phyloP scores from a whole-genome alignment of 2,888 invertebrate genomes.

The Drosophila limbata region DNA sequence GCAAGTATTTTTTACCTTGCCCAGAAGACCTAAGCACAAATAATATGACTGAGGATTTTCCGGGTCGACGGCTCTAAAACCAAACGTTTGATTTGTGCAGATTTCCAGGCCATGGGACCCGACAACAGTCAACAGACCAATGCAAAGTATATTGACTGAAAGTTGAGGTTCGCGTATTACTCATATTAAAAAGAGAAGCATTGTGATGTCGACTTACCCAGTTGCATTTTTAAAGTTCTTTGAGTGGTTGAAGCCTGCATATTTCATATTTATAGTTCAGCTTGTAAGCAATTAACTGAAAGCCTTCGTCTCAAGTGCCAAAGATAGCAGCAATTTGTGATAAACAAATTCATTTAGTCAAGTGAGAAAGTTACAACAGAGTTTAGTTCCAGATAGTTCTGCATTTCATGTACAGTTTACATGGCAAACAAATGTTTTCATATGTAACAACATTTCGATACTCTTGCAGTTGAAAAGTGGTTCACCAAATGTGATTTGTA shows the following conservation, averaged over 20 bases:
- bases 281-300: constrained; percentile 28
- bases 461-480: not conserved
- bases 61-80: constrained; percentile 31
- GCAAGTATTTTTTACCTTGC: constrained; percentile 34
- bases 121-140: constrained; percentile 26
- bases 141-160: constrained; percentile 19
- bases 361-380: not conserved
- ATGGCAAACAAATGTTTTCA: constrained; percentile 3
- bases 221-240: constrained; percentile 35
- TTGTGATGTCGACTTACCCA: constrained; percentile 27
- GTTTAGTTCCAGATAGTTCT: not conserved
- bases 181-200: not conserved
- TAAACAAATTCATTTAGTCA: not conserved
- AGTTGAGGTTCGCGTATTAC: not conserved
- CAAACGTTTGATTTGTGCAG: constrained; percentile 36
- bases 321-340: not conserved
- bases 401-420: not conserved
- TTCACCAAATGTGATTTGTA: not conserved
- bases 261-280: constrained; percentile 31
- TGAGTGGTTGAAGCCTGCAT: not conserved
- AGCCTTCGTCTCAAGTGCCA: constrained; percentile 2
- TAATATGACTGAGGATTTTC: constrained; percentile 36
- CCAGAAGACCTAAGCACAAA: constrained; percentile 46
- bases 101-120: constrained; percentile 29
- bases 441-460: not conserved